A percentile compares a stretch with the other conserved stretches of the same genome.
Conservation (phyloP, 2,113 vertebrate species). For the Bolborhynchus lineola region DNA sequence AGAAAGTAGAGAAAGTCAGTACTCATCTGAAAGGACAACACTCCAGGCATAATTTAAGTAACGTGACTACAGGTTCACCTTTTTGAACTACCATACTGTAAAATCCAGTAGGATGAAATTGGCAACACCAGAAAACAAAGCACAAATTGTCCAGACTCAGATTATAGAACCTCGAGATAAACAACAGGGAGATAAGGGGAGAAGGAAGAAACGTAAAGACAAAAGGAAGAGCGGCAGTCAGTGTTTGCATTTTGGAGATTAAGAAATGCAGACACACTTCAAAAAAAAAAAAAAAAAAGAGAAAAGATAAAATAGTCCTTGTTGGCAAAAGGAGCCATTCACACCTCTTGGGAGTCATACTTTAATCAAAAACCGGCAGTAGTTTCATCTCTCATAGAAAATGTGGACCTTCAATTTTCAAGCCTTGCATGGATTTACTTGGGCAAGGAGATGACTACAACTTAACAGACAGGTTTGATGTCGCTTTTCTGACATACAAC, state of each 20-base stretch:
- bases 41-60: neutral
- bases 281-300: neutral
- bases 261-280: constrained; percentile 32
- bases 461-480: neutral
- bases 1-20: constrained; percentile 19
- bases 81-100: neutral
- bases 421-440: neutral
- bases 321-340: constrained; percentile 35
- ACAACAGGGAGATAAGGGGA: neutral
- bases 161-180: neutral
- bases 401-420: neutral
- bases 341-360: neutral
- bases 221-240: neutral
- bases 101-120: constrained; percentile 17
- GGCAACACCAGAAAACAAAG: constrained; percentile 58
- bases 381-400: neutral
- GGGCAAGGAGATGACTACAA: constrained; percentile 23
- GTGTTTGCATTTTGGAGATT: constrained; percentile 28
- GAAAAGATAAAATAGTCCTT: neutral
- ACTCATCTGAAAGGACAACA: constrained; percentile 36
- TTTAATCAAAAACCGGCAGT: constrained; percentile 35
- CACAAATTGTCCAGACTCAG: constrained; percentile 15
- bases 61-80: neutral
- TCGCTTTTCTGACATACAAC: constrained; percentile 4
- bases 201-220: constrained; percentile 10